A percentile compares a stretch with the other conserved stretches of the same genome.
Evolutionary conservation across 2,888 invertebrate species (phyloP).

Genomic region (Plagodis pulveraria): DNA sequence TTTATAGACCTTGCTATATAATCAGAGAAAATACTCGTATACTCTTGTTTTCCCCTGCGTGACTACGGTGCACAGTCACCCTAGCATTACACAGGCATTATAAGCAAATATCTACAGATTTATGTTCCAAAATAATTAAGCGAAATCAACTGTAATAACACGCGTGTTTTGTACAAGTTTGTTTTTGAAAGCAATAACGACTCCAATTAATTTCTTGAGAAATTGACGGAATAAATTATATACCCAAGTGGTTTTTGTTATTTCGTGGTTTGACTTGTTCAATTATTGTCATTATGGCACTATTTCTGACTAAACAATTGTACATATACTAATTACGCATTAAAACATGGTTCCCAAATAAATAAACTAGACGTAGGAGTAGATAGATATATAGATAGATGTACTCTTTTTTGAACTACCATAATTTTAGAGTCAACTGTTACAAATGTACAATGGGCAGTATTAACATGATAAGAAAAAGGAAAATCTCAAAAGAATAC

Average conservation of each 20-base stretch:
- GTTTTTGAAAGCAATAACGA: conserved; percentile 43
- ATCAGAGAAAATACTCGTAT: conserved; percentile 55
- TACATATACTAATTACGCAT: no score
- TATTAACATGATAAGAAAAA: no score
- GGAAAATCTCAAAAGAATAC: no score
- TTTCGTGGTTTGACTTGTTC: conserved; percentile 10
- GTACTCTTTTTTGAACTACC: no score
- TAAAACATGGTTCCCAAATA: no score
- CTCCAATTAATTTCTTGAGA: conserved; percentile 35
- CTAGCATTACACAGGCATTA: conserved; percentile 72
- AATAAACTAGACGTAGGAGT: no score
- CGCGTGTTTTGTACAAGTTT: conserved; percentile 50
- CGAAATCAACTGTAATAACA: conserved; percentile 54
- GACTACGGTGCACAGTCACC: conserved; percentile 60
- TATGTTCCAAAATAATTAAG: conserved; percentile 72
- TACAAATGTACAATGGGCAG: no score
- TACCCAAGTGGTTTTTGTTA: conserved; percentile 22
- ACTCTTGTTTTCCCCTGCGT: conserved; percentile 54
- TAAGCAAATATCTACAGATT: conserved; percentile 72
- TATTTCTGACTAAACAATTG: no score
- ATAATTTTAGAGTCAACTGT: no score
- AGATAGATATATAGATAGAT: no score
- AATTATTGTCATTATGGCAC: not conserved
- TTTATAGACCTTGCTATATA: conserved; percentile 53
- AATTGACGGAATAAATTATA: conserved; percentile 30